Conservation (phyloP, 2,888 invertebrate species). For the Aleiodes testaceus region DNA sequence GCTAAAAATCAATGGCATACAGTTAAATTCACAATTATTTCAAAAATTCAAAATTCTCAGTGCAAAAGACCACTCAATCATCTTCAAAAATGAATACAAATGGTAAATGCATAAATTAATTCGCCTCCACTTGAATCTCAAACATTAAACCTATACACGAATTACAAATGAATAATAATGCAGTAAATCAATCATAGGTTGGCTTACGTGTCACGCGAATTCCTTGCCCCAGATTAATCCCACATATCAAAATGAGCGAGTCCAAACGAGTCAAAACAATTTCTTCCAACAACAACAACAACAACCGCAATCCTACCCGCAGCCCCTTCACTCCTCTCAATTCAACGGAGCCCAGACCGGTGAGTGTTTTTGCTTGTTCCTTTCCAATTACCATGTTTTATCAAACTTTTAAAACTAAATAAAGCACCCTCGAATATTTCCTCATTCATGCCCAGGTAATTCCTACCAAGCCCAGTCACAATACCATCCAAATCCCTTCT, state of each 20-base stretch:
- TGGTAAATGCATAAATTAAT: constrained; percentile 40
- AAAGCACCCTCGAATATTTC: background rate
- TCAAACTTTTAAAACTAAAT: background rate
- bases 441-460: constrained; percentile 27
- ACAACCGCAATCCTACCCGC: constrained; percentile 41
- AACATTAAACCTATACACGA: background rate
- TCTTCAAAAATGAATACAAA: constrained; percentile 43
- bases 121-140: background rate
- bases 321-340: constrained; percentile 9
- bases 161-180: constrained; percentile 21
- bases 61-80: constrained; percentile 27
- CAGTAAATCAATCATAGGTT: constrained; percentile 46
- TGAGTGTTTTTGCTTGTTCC: constrained; percentile 45
- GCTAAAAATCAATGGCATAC: too few species aligned
- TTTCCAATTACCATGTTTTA: background rate
- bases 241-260: constrained; percentile 55
- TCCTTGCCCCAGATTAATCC: constrained; percentile 54
- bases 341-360: constrained; percentile 32
- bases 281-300: constrained; percentile 52
- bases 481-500: constrained; percentile 50
- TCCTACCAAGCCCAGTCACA: constrained; percentile 46
- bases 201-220: constrained; percentile 49
- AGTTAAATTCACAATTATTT: too few species aligned
- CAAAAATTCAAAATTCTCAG: constrained; percentile 11
- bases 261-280: constrained; percentile 58